Conservation (phyloP, 1,140 invertebrate genomes). For the Elymnias hypermnestra region DNA sequence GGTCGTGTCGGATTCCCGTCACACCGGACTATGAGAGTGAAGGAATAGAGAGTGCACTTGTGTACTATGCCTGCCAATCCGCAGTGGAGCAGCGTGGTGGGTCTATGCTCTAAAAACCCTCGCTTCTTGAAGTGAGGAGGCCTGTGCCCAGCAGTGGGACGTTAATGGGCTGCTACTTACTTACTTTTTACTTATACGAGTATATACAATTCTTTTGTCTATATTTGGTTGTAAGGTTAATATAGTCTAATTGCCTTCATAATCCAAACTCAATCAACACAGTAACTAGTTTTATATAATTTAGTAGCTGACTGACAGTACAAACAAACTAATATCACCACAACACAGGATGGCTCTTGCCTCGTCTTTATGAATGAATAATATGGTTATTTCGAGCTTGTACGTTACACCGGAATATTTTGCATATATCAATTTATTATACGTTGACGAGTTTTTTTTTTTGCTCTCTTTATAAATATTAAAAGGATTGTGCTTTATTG, state of each 20-base stretch:
- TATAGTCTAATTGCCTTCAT: background rate
- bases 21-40: no score
- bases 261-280: slow-evolving; percentile 1
- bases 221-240: no score
- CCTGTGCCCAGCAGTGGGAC: no score
- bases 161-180: no score
- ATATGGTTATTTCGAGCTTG: slow-evolving; percentile 38
- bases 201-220: no score
- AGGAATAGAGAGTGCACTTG: no score
- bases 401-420: slow-evolving; percentile 20
- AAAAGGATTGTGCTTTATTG: slow-evolving; percentile 9
- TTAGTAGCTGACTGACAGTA: slow-evolving; percentile 17
- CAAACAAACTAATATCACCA: slow-evolving; percentile 26
- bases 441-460: slow-evolving; percentile 16
- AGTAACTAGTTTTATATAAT: slow-evolving; percentile 14
- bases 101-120: no score
- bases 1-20: no score
- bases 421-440: slow-evolving; percentile 26
- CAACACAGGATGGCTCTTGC: slow-evolving; percentile 32
- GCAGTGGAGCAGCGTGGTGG: no score
- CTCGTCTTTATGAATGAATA: slow-evolving; percentile 42
- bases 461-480: slow-evolving; percentile 14
- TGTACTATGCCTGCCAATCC: no score
- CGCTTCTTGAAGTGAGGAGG: no score
- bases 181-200: no score